Evolutionary conservation across 2,888 invertebrate genomes (phyloP), one percentile per base, ranked within the genome.

Genomic region (Acleris literana): DNA sequence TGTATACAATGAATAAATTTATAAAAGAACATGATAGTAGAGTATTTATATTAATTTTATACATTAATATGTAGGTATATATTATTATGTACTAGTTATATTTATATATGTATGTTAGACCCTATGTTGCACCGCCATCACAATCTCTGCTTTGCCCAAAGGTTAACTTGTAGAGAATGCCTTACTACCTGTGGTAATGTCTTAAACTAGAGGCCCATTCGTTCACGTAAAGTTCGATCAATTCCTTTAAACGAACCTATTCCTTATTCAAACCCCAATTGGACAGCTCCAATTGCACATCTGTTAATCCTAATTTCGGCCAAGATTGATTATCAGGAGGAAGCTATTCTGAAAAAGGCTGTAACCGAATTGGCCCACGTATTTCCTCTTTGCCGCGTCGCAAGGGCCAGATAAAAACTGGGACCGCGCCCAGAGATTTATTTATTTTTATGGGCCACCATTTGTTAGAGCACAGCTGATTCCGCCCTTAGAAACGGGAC

Each of bases 401-500:
- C 73, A 76, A 77, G 71, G 74, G 75, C 70, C 75, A 75, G 82
- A 84, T 84, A 84, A 82, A 81, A 81, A 76, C 74, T 74, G 76
- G 75, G 72, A 75, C 74, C 70, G 75, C 73, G 70, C 78, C 78
- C 74, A 76, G 78, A 84, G 81, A 84, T 86, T 86, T 84, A 83
- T 85, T 85, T 86, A 85, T 86, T 86, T 83, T 85, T 84, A 86
- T 82, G 75, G 77, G 77, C 77, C 11, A 65, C 80, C 82, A 84
- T 86, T 85, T 83, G 81, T 85, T 83, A 81, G 76, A 75, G 81
- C 78, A 74, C 78, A 78, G 82, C 81, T 81, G 81, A 82, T 81
- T 83, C 73, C 71, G 64, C 72, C 74, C 69, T 72, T 74, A 68
- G 71, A 71, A 60, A 56, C 67, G 69, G 64, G 55, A 62, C 69